Base-by-base conservation (phyloP, 1,140 invertebrate genomes). In the Pemphigus obesinymphae region DNA sequence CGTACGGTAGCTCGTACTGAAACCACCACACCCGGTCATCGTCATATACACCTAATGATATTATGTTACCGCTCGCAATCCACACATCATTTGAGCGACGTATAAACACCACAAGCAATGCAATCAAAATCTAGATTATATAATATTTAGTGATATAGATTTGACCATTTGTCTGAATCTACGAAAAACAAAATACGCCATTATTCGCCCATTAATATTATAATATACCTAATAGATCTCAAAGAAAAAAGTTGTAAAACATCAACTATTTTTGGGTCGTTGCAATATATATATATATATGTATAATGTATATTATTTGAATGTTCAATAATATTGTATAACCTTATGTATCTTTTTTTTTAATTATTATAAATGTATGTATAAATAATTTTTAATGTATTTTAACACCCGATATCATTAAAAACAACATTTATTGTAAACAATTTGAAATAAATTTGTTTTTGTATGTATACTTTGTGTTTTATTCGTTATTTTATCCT, bases 241-340 rank as follows among this genome's bases (percentile, higher is more conserved):
- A 72, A 31, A 20, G 15, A 43, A 72, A 5, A 70, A 23, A 70
- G 66, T 70, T 70, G 66, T 70, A 7, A 11, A 40, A 40, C 37
- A 48, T 48, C 68, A 45, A 72, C 68, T 72, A n/a, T n/a, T 10
- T 48, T 48, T 72, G 43, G 68, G 40, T 72, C 68, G 43, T 72
- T 72, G 43, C 43, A 70, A 70, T 70, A 45, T 45, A 55, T 55
- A 40, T 40, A n/a, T n/a, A n/a, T n/a, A n/a, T n/a, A n/a, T n/a
- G n/a, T n/a, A n/a, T n/a, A 13, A 68, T 68, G 34, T 34, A 58
- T 66, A 13, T 45, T 43, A 43, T 68, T 70, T 31, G 37, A 70
- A 45, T 10, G 26, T 72, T 72, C 68, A 48, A 70, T 70, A 7
- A 26, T 43, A 66, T n/a, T 55, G 11, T 40, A 40, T 26, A 55